phyloP scores from a whole-genome alignment of 2,113 vertebrate species.

The Dipodomys spectabilis region DNA sequence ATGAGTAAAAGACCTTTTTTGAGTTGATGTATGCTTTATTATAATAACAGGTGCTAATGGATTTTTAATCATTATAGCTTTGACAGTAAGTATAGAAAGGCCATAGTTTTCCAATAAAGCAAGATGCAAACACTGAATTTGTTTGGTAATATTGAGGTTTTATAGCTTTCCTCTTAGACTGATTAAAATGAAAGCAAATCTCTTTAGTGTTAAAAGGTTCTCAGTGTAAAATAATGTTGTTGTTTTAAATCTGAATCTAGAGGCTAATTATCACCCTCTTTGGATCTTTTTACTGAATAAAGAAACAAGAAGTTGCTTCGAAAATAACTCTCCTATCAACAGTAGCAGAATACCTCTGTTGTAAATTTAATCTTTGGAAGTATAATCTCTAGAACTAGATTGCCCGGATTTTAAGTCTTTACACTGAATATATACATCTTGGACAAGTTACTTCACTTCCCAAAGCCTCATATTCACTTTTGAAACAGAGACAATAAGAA shows the following conservation, averaged over 20 bases:
- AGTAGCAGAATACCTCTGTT: not conserved
- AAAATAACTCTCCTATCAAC: not conserved
- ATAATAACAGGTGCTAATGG: conserved; percentile 10
- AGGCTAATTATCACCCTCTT: not conserved
- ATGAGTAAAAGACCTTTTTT: not conserved
- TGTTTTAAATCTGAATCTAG: not conserved
- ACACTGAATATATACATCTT: not conserved
- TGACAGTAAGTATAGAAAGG: conserved; percentile 46
- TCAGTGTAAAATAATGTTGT: not conserved
- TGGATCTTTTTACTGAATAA: conserved; percentile 10
- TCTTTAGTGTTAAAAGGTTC: conserved; percentile 46
- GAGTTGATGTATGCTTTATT: conserved; percentile 30
- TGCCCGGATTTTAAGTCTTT: not conserved
- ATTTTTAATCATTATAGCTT: conserved; percentile 58
- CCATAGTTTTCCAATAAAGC: conserved; percentile 14
- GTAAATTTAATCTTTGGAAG: not conserved
- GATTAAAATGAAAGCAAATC: conserved; percentile 57
- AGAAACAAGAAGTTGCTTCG: not conserved
- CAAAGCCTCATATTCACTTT: not conserved
- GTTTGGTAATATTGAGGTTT: conserved; percentile 24
- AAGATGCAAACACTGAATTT: conserved; percentile 9
- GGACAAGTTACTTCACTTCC: not conserved
- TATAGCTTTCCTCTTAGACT: not conserved
- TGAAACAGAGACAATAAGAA: not conserved
- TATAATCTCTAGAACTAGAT: not conserved